These are phyloP conservation scores for Muricea muricata DNA, from an alignment of 92 coral and sea anemone genomes.

Conservation along the genomic window DNA sequence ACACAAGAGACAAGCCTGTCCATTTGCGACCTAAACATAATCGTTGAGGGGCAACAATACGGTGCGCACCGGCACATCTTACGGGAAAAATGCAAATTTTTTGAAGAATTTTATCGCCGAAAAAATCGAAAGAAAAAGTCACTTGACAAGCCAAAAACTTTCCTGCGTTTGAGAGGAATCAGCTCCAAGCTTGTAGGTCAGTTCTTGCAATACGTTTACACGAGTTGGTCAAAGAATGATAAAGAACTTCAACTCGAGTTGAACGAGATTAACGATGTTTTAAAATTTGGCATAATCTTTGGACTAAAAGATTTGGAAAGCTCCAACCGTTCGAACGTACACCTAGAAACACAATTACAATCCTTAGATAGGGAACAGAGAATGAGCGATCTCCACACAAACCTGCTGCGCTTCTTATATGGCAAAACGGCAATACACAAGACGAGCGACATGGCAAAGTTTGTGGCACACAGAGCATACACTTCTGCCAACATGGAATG, in stretches of 20 bases:
- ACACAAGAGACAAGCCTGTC: neutral
- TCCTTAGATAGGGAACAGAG: neutral
- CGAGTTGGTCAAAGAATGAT: neutral
- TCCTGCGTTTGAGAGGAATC: neutral
- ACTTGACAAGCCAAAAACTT: neutral
- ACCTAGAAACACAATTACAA: neutral
- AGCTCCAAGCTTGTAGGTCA: neutral
- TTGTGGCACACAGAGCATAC: conserved; percentile 21
- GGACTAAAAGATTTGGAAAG: neutral
- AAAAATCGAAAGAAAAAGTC: neutral
- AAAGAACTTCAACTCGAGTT: neutral
- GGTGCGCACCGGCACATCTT: conserved; percentile 3
- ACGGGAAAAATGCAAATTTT: neutral
- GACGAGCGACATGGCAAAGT: conserved; percentile 2
- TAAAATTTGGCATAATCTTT: conserved; percentile 15
- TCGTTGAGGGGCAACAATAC: conserved; percentile 7
- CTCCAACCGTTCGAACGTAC: neutral
- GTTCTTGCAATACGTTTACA: conserved; percentile 4
- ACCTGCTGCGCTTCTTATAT: conserved; percentile 7
- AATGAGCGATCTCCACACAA: conserved; percentile 30
- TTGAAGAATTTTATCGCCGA: conserved; percentile 7
- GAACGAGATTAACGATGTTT: neutral
- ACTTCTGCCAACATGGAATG: conserved; percentile 3
- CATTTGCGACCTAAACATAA: conserved; percentile 6
- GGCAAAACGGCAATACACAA: neutral